Base-by-base conservation (phyloP, 2,888 invertebrate genomes). In the Sphinx pinastri region DNA sequence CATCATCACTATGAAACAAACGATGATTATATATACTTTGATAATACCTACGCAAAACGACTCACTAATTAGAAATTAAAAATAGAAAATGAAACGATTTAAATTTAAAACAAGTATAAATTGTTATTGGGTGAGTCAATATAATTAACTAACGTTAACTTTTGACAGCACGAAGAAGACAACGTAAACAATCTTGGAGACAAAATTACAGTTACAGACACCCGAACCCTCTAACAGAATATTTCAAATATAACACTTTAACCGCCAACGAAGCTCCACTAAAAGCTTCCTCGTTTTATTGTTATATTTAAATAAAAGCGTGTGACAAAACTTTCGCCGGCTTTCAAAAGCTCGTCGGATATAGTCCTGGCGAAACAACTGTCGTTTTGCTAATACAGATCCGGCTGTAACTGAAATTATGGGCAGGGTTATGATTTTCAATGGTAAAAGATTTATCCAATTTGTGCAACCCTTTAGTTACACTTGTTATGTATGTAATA, bases 331-430 rank as follows among this genome's bases (percentile, higher is more conserved):
- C 73, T 74, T 25, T 75, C 70, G 69, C 7, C 63, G 63, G 49
- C 63, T 63, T 63, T 49, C 49, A 49, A 25, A 72, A 75, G 76
- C 72, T 77, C 75, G 73, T 77, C 76, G 71, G 47, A 73, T 76
- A 69, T 72, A 74, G 72, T 71, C 68, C 68, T 72, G 73, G 73
- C 74, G 74, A 75, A 77, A 77, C 77, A 75, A 75, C 70, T 73
- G 72, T 73, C 74, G 72, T 73, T 74, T 72, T 63, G 72, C 68
- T 69, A 71, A 68, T 71, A 75, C 74, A 75, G 68, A 75, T 73
- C 72, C 71, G 57, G 49, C 63, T 63, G 47, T 63, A 63, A 63
- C 11, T 63, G 63, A 63, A 63, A 63, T 63, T 63, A 63, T 63
- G 11, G 63, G 25, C 25, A n/a, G n/a, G 47, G 63, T 49, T 49